phyloP scores from a whole-genome alignment of 1,140 invertebrate genomes.

The Pogonomyrmex barbatus region DNA sequence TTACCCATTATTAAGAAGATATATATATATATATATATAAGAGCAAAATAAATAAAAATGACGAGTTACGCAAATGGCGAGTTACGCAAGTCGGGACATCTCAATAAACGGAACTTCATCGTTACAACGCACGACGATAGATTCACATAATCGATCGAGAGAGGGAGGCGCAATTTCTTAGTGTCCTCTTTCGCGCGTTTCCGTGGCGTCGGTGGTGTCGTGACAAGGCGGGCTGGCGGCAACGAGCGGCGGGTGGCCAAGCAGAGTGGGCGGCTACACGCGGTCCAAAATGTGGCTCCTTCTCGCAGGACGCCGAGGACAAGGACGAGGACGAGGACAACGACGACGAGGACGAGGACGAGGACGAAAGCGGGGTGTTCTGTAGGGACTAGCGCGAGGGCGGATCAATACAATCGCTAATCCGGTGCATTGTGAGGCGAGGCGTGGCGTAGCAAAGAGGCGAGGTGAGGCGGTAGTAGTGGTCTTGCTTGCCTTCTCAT shows the following conservation, averaged over 20 bases:
- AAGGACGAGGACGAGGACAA: constrained; percentile 67
- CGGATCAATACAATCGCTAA: constrained; percentile 86
- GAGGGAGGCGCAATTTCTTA: constrained; percentile 54
- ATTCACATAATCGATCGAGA: constrained; percentile 52
- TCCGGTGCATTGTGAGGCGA: constrained; percentile 85
- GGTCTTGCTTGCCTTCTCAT: constrained; percentile 80
- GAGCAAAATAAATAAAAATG: neutral
- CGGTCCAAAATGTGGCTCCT: constrained; percentile 82
- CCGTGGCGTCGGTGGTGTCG: constrained; percentile 70
- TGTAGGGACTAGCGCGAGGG: constrained; percentile 85
- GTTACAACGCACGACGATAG: constrained; percentile 35
- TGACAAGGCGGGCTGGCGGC: constrained; percentile 68
- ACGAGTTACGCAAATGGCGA: neutral
- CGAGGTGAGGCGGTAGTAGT: constrained; percentile 77
- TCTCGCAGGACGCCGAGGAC: constrained; percentile 74
- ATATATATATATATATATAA: neutral
- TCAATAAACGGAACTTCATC: constrained; percentile 13
- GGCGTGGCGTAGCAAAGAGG: constrained; percentile 85
- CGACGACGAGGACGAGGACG: constrained; percentile 55
- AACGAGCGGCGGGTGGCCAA: constrained; percentile 57
- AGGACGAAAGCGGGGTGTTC: constrained; percentile 68
- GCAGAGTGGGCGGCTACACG: constrained; percentile 68
- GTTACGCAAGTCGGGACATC: constrained; percentile 6
- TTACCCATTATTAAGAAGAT: neutral
- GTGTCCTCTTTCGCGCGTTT: constrained; percentile 62